Evolutionary conservation across 2,113 vertebrate species (phyloP).

Genomic region (Coregonus clupeaformis): DNA sequence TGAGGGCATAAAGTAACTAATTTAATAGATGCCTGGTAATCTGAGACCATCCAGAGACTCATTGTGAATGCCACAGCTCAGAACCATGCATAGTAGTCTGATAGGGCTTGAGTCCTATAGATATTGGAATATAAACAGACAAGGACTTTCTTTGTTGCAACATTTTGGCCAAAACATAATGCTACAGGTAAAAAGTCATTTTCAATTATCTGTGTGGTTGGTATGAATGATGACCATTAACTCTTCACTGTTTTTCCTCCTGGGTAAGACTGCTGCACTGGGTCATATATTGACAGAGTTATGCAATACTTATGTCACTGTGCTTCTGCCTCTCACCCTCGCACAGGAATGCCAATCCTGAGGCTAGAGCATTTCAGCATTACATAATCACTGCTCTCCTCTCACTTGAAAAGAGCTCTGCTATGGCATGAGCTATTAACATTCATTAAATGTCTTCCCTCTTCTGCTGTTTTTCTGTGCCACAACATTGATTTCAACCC

Average conservation of each 20-base stretch:
- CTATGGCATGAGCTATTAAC: slow-evolving; percentile 24
- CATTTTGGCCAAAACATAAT: no score
- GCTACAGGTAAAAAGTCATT: background rate
- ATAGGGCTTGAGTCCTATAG: no score
- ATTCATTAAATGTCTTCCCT: slow-evolving; percentile 27
- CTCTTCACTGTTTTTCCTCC: background rate
- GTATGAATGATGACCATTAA: background rate
- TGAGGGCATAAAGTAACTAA: background rate
- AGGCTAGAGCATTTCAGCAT: slow-evolving; percentile 40
- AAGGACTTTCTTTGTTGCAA: no score
- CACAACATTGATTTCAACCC: slow-evolving; percentile 27
- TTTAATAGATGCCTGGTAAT: no score
- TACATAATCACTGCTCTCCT: slow-evolving; percentile 43
- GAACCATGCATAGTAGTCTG: no score
- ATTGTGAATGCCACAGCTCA: no score
- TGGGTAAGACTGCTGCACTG: background rate
- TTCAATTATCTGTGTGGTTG: background rate
- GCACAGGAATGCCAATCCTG: slow-evolving; percentile 44
- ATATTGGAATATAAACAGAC: no score
- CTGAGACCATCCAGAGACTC: no score
- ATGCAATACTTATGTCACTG: slow-evolving; percentile 56
- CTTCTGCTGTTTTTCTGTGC: slow-evolving; percentile 29
- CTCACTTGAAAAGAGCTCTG: slow-evolving; percentile 28
- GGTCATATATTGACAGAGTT: slow-evolving; percentile 53
- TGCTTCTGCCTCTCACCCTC: slow-evolving; percentile 47